Percentiles rank a stretch among this genome's conserved stretches.
phyloP scores from a whole-genome alignment of 2,888 invertebrate species.

The Dromius quadrimaculatus region DNA sequence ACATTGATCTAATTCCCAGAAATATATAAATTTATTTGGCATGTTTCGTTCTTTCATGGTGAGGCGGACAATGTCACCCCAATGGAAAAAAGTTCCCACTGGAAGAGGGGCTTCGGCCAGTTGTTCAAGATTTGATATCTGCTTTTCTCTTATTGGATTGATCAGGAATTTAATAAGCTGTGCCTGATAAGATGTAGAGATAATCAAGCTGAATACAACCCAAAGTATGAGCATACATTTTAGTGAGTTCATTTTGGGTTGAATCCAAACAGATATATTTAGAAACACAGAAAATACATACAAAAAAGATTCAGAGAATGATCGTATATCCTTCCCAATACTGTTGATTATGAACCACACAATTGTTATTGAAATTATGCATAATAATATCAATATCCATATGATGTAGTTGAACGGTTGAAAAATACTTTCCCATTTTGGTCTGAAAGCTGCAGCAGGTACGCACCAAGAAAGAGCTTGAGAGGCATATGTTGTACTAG shows the following conservation, averaged over 20 bases:
- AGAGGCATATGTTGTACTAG: slow-evolving; percentile 52
- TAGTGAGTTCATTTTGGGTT: slow-evolving; percentile 36
- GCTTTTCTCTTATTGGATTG: slow-evolving; percentile 52
- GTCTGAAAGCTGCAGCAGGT: slow-evolving; percentile 52
- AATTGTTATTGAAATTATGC: too few species aligned
- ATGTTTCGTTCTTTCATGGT: slow-evolving; percentile 10
- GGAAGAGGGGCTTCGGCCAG: slow-evolving; percentile 39
- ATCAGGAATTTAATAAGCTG: slow-evolving; percentile 54
- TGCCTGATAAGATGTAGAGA: slow-evolving; percentile 54
- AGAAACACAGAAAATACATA: slow-evolving; percentile 39
- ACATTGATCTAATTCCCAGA: slow-evolving; percentile 57
- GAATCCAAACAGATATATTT: slow-evolving; percentile 39
- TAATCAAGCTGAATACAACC: slow-evolving; percentile 53
- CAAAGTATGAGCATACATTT: slow-evolving; percentile 52
- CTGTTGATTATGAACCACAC: slow-evolving; percentile 3
- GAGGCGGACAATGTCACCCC: too few species aligned
- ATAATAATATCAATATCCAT: slow-evolving; percentile 35
- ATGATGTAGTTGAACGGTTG: too few species aligned
- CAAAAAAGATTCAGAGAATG: slow-evolving; percentile 34
- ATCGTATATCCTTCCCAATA: background rate
- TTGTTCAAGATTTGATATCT: slow-evolving; percentile 52
- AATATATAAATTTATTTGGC: slow-evolving; percentile 43
- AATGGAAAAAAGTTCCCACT: slow-evolving; percentile 38
- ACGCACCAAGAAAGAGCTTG: slow-evolving; percentile 56
- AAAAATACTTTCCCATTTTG: too few species aligned